Evolutionary conservation across 2,113 vertebrate species (phyloP), one percentile per base, ranked within the genome.

Genomic region (Hippocampus barbouri): DNA sequence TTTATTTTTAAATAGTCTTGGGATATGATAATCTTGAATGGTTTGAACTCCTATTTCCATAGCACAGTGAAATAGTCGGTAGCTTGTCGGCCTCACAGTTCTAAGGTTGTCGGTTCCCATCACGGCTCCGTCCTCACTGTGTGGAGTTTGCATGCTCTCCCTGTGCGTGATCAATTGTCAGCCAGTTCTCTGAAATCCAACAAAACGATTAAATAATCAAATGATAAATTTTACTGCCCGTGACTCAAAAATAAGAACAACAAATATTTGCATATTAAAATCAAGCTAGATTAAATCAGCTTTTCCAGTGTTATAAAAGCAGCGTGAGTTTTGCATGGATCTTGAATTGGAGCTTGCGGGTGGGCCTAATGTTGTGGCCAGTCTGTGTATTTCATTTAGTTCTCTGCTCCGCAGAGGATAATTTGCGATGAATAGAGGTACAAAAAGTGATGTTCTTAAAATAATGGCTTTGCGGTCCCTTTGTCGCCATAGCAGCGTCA

Each of bases 381-480:
- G 27, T 7, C 59, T 34, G 27, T 20, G 59, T 16, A 61, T 9
- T 34, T 61, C 27, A 43, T 66, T 43, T 2, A 47, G 7, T 25
- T 47, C 6, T 65, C 40, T 43, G 11, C 21, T 23, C 11, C 14
- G 18, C 23, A 23, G 23, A 23, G 23, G 41, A 8, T 25, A 45
- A 47, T 66, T 47, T 27, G n/a, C 8, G 64, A 47, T 66, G 43
- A 65, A n/a, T 14, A 41, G 18, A 25, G 41, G 23, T 27, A 25
- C 14, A 6, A 66, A 65, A 66, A 66, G 15, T 64, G 34, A 21
- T 41, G 62, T 43, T 21, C n/a, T 45, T 47, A 47, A 66, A 47
- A 66, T 75, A 57, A 75, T 49, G 69, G 69, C 49, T 63, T 49
- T 57, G 25, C 20, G 45, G 47, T 65, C 23, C 12, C 20, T 49